Percentiles rank a stretch among this genome's conserved stretches.
Conservation (phyloP, 2,797 vertebrate genomes). For the Peromyscus aztecus region DNA sequence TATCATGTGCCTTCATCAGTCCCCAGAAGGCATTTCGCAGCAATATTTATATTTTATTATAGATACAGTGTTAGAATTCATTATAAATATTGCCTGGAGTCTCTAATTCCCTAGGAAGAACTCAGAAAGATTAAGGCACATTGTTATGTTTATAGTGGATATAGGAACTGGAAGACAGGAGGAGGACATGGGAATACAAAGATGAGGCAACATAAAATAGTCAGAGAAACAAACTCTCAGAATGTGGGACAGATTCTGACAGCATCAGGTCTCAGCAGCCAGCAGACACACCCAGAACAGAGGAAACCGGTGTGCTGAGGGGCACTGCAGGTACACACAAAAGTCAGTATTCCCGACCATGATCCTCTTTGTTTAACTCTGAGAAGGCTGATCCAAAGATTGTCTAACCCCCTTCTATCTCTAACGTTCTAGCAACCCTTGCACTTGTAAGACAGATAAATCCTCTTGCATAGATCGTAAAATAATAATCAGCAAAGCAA, state of each 20-base stretch:
- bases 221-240: not conserved
- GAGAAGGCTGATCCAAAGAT: not conserved
- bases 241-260: not conserved
- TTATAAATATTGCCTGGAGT: not conserved
- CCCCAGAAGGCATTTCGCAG: not conserved
- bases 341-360: not conserved
- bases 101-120: not conserved
- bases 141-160: not conserved
- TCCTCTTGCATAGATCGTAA: not conserved
- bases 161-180: not conserved
- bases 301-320: not conserved
- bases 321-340: not conserved
- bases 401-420: not conserved
- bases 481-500: constrained; percentile 34
- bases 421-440: not conserved
- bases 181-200: not conserved
- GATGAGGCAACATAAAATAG: not conserved
- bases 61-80: not conserved
- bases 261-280: not conserved
- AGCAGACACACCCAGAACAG: not conserved
- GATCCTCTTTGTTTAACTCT: not conserved
- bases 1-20: not conserved
- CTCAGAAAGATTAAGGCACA: not conserved
- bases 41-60: not conserved
- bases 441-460: not conserved